Base-by-base conservation (phyloP, 1,140 invertebrate species). In the Bombus fervidus region DNA sequence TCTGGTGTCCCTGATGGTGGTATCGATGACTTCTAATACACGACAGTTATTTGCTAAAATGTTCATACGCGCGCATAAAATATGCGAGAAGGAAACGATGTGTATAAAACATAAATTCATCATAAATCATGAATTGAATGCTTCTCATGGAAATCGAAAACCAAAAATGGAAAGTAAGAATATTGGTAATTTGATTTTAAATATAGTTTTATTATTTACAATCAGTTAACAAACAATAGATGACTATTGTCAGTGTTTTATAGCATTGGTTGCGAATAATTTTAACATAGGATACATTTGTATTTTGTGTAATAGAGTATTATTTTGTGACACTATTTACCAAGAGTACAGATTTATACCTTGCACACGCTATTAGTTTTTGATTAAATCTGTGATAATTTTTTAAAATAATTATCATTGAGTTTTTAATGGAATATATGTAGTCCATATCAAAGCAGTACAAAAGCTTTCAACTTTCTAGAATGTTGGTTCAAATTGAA, bases 1-100 rank as follows among this genome's bases (percentile, higher is more conserved):
- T 94, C 94, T 79, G 97, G 97, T 34, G 95, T 96, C 88, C 95
- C 96, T 37, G 96, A 96, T 86, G 97, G 97, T 87, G 97, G 97
- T 66, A 95, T 97, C 75, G 96, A 97, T 88, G 97, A 97, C 43
- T 93, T 96, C 93, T 96, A 95, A 92, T 87, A 87, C 37, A 59
- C 31, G 37, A 43, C 13, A 57, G 69, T 83, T 87, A 10, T 78
- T 76, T 87, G 22, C 66, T 83, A 84, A 28, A 83, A 81, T 34
- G 72, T 89, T 71, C 73, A 79, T 86, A 77, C 59, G 25, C 81
- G 59, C 81, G 64, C 78, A 81, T 76, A 53, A 66, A 69, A 69
- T 34, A 39, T 68, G 74, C 74, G 62, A 77, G 34, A n/a, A 78
- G 53, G 81, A 83, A 53, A 37, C 74, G 81, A 77, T 69, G 62